A percentile compares a stretch with the other conserved stretches of the same genome.
Evolutionary conservation across 2,113 vertebrate genomes (phyloP).

Genomic region (Mionectes macconnelli): DNA sequence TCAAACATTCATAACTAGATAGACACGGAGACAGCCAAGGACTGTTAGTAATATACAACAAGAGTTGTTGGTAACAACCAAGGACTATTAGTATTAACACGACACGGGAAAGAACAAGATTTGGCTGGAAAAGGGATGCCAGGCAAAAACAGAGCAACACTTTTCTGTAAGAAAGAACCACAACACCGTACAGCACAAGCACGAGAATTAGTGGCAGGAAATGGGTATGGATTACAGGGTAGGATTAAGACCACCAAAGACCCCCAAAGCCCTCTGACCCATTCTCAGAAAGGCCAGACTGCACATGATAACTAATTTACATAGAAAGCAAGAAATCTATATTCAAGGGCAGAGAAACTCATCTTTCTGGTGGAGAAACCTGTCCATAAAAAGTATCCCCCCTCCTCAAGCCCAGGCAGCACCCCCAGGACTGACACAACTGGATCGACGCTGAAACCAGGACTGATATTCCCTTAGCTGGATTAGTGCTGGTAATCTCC

Average conservation of each 20-base stretch:
- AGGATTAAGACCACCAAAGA: background rate
- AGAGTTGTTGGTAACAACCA: background rate
- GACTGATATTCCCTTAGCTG: background rate
- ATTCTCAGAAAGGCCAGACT: background rate
- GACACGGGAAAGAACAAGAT: background rate
- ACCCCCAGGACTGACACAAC: background rate
- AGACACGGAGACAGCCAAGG: background rate
- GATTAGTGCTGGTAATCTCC: background rate
- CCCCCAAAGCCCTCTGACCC: background rate
- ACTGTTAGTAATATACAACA: background rate
- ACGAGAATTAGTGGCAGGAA: background rate
- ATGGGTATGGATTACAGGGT: accelerated
- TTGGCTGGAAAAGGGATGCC: background rate
- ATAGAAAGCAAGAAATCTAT: background rate
- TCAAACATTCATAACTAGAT: background rate
- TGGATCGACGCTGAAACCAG: background rate
- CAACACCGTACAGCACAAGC: background rate
- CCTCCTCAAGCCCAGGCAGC: background rate
- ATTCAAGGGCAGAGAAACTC: background rate
- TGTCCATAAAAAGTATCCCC: background rate
- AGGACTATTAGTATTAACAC: background rate
- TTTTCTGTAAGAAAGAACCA: background rate
- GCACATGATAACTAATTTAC: background rate
- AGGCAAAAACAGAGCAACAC: background rate
- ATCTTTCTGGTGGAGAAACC: background rate